These are phyloP conservation scores for Netelia inedita DNA, from an alignment of 2,888 invertebrate species.

Conservation along the genomic window DNA sequence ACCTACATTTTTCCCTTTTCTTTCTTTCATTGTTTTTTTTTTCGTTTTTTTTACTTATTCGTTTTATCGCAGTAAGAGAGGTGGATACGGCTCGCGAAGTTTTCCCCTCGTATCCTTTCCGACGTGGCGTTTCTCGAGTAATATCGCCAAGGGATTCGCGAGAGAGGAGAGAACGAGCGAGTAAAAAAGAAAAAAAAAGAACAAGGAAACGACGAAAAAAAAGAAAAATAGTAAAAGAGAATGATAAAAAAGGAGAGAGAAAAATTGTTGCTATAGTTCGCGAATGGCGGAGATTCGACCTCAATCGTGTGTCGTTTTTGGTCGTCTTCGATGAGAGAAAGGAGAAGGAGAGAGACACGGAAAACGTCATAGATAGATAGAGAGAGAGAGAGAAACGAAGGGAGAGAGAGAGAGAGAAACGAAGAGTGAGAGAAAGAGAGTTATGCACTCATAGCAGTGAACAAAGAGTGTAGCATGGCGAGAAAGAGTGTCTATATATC, in stretches of 20 bases:
- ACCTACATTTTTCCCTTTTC: constrained; percentile 9
- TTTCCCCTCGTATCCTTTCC: background rate
- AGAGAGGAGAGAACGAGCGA: no score
- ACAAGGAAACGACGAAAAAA: no score
- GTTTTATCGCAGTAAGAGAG: background rate
- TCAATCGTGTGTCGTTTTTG: background rate
- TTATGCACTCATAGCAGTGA: constrained; percentile 43
- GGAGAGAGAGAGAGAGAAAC: background rate
- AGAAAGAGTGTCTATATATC: constrained; percentile 9
- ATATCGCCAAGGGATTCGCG: constrained; percentile 8
- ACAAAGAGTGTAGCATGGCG: constrained; percentile 41
- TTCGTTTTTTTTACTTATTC: no score
- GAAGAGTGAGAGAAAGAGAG: constrained; percentile 6
- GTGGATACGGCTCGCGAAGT: background rate
- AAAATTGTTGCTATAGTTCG: background rate
- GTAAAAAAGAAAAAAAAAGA: no score
- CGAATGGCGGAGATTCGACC: background rate
- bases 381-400: constrained; percentile 35
- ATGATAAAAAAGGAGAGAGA: constrained; percentile 12
- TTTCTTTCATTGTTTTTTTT: background rate
- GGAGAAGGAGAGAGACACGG: background rate
- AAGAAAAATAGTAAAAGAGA: background rate
- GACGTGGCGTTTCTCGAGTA: constrained; percentile 12
- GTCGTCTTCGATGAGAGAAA: background rate
- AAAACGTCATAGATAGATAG: background rate